Percentiles rank a stretch among this genome's conserved stretches.
Conservation (phyloP, 2,797 vertebrate genomes). For the Lerista edwardsae region DNA sequence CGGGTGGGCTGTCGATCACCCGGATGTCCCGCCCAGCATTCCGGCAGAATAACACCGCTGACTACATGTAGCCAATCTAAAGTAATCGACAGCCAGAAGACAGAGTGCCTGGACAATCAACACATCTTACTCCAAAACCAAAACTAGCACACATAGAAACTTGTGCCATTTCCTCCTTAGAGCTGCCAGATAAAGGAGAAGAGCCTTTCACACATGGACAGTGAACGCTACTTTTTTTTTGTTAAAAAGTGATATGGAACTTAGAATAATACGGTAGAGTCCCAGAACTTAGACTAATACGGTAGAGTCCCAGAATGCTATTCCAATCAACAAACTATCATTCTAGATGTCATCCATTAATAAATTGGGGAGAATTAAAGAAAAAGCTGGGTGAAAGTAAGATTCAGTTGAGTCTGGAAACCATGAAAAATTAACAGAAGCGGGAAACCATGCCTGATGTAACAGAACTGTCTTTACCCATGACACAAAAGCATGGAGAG, state of each 20-base stretch:
- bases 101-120: neutral
- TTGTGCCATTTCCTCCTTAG: neutral
- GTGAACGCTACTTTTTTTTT: neutral
- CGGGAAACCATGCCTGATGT: neutral
- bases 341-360: no score
- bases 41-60: no score
- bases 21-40: no score
- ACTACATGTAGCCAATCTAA: neutral
- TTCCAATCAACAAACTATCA: no score
- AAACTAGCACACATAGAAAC: neutral
- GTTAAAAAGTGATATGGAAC: no score
- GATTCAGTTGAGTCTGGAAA: neutral
- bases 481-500: neutral
- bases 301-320: no score
- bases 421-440: neutral
- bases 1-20: no score
- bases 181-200: neutral
- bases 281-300: no score
- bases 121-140: neutral
- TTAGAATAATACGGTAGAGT: no score
- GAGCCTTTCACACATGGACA: neutral
- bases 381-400: neutral
- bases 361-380: neutral
- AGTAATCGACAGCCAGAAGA: neutral
- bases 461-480: neutral